phyloP scores from a whole-genome alignment of 2,797 vertebrate genomes.

The Podargus strigoides region DNA sequence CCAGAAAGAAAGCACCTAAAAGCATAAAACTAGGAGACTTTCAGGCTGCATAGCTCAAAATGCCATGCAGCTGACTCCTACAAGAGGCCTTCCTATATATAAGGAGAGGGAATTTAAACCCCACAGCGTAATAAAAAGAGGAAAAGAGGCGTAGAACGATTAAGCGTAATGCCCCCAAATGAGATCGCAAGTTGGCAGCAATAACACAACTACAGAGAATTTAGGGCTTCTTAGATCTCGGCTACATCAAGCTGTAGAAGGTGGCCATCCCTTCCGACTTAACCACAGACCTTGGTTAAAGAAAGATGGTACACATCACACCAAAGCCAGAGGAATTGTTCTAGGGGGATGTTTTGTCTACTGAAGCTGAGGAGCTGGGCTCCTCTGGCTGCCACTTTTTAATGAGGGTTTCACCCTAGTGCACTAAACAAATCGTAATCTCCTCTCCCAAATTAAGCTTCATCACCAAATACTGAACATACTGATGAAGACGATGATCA shows the following conservation, averaged over 20 bases:
- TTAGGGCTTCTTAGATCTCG: neutral
- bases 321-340: neutral
- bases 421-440: neutral
- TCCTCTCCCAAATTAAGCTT: neutral
- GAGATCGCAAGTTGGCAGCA: neutral
- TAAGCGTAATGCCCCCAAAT: neutral
- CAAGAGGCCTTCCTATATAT: neutral
- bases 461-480: neutral
- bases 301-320: fast-evolving
- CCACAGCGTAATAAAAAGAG: neutral
- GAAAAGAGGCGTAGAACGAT: neutral
- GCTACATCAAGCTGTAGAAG: neutral
- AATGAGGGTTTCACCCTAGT: neutral
- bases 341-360: neutral
- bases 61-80: neutral
- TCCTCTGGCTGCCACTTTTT: neutral
- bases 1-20: neutral
- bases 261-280: neutral
- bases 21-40: neutral
- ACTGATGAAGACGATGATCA: neutral
- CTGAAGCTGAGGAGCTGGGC: neutral
- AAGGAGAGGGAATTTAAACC: neutral
- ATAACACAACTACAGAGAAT: neutral
- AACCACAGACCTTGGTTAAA: neutral
- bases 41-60: neutral